phyloP scores from a whole-genome alignment of 2,113 vertebrate species.

The Chlamydotis undulata region DNA sequence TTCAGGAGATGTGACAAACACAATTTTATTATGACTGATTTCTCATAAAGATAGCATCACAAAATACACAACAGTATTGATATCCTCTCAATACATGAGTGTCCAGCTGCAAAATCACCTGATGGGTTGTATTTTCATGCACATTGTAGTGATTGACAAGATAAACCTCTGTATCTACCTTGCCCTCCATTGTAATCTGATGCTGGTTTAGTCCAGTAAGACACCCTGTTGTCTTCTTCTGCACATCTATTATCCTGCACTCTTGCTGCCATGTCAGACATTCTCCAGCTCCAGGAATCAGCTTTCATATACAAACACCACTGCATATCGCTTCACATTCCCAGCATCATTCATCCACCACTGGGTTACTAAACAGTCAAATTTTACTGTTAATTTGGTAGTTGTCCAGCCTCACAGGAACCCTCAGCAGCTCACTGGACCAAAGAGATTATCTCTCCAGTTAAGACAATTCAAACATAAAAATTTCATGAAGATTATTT shows the following conservation, averaged over 20 bases:
- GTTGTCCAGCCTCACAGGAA: neutral
- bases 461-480: neutral
- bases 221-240: neutral
- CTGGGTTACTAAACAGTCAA: neutral
- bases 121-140: neutral
- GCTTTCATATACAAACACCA: neutral
- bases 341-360: neutral
- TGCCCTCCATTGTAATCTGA: neutral
- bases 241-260: neutral
- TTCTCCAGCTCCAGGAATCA: neutral
- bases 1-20: neutral
- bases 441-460: neutral
- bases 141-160: neutral
- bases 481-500: neutral
- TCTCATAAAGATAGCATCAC: neutral
- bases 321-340: neutral
- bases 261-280: neutral
- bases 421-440: neutral
- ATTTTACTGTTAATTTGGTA: neutral
- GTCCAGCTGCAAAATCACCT: neutral
- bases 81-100: neutral
- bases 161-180: neutral
- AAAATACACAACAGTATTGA: fast-evolving
- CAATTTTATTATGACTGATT: neutral
- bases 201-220: neutral